Conservation (phyloP, 2,888 invertebrate genomes). For the Pecten maximus region DNA sequence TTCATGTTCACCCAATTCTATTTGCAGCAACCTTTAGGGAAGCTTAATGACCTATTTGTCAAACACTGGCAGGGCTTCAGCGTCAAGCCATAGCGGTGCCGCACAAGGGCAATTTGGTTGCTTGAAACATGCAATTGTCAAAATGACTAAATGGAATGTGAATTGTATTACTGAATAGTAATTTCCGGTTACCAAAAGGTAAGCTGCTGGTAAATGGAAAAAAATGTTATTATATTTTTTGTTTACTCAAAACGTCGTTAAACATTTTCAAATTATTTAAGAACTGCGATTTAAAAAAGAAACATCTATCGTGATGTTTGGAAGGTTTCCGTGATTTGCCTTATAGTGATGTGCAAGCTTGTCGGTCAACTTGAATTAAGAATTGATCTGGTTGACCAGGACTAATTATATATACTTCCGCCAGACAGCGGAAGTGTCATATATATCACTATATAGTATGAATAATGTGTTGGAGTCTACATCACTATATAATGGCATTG, state of each 20-base stretch:
- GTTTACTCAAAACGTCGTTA: neutral
- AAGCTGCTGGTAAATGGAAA: neutral
- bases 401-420: too few species aligned
- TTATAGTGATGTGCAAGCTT: neutral
- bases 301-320: neutral
- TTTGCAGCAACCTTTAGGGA: neutral
- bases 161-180: neutral
- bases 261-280: neutral
- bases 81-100: neutral
- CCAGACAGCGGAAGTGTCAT: neutral
- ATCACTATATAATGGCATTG: neutral
- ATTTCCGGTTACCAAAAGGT: neutral
- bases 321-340: neutral
- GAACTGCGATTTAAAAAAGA: neutral
- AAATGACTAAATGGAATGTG: neutral
- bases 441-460: neutral
- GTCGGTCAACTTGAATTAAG: too few species aligned
- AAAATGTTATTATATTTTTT: neutral
- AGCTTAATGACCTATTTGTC: slow-evolving; percentile 27
- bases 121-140: neutral
- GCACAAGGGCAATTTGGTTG: neutral
- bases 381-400: too few species aligned
- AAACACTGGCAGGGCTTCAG: neutral
- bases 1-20: neutral
- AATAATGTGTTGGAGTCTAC: neutral